Evolutionary conservation across 2,888 invertebrate species (phyloP), one percentile per base, ranked within the genome.

Genomic region (Drosophila picticornis): DNA sequence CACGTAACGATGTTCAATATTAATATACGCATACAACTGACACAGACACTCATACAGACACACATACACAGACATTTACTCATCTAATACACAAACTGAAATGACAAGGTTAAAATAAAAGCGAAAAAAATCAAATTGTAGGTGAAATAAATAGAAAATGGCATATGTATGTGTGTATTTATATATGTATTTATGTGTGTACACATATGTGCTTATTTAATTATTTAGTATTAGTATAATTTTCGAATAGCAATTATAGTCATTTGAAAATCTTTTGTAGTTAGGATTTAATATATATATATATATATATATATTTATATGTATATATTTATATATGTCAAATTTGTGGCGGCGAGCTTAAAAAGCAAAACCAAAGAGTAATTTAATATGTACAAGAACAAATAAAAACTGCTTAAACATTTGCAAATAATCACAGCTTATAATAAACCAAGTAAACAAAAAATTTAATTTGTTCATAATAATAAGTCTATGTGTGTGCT

Each of bases 1-100:
- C 46, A 80, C 65, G 60, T 71, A 77, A 75, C 65, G 70, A 75
- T 77, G 38, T 43, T 22, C 55, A 69, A 75, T 72, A 80, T 78
- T 65, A 72, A 65, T 32, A 40, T 57, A 77, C 73, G 63, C 59
- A 69, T 63, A 60, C 56, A 34, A 9, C 46, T 46, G 16, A 55
- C 46, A 75, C 31, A 46, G 11, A 4, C 31, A 53, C n/a, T 25
- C 9, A 55, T 40, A 71, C 31, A 46, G 19, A 13, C 22, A 53
- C 16, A 48, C 31, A 56, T 22, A 51, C 46, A 75, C 31, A 40
- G 46, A 7, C 46, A 46, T 13, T 46, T 22, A 46, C 22, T 46
- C 22, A 46, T 46, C 40, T 16, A 22, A 22, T 46, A 46, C 25
- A 25, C 25, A 46, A 25, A 22, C 2, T 5, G 5, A 22, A 43